Evolutionary conservation across 2,888 invertebrate genomes (phyloP).

Genomic region (Parochlus steinenii): DNA sequence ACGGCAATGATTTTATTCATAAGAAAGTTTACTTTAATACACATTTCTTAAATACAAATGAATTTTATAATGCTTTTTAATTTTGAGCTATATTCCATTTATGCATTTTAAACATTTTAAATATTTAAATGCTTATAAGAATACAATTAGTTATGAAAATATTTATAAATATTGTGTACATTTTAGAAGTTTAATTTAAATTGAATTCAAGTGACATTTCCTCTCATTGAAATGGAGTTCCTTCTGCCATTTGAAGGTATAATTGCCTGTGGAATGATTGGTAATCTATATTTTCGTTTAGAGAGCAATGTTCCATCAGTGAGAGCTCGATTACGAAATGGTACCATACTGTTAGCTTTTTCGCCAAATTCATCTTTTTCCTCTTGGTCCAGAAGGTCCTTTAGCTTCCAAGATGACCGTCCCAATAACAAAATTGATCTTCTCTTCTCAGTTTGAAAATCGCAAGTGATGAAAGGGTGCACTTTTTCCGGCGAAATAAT

Average conservation of each 20-base stretch:
- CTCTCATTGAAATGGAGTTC: conserved; percentile 64
- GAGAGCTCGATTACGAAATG: conserved; percentile 58
- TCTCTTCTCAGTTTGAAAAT: conserved; percentile 20
- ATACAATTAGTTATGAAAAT: no score
- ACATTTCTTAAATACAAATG: no score
- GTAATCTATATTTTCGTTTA: conserved; percentile 42
- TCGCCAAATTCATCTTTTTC: conserved; percentile 11
- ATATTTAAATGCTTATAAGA: no score
- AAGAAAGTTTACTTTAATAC: no score
- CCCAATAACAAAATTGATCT: conserved; percentile 26
- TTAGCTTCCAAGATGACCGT: conserved; percentile 14
- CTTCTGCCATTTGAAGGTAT: conserved; percentile 35
- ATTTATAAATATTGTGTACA: no score
- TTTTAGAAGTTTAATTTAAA: no score
- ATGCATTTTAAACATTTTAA: no score
- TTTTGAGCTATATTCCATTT: no score
- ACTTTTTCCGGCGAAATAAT: conserved; percentile 35
- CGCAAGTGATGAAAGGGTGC: conserved; percentile 30
- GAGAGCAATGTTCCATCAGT: conserved; percentile 46
- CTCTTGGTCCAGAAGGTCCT: conserved; percentile 2
- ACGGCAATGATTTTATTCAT: no score
- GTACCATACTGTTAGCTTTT: conserved; percentile 19
- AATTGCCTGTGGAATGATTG: conserved; percentile 35
- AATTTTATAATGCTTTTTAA: no score
- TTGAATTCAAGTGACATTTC: conserved; percentile 38